Percentiles rank a stretch among this genome's conserved stretches.
Conservation (phyloP, 1,140 invertebrate genomes). For the Drosophila saltans region DNA sequence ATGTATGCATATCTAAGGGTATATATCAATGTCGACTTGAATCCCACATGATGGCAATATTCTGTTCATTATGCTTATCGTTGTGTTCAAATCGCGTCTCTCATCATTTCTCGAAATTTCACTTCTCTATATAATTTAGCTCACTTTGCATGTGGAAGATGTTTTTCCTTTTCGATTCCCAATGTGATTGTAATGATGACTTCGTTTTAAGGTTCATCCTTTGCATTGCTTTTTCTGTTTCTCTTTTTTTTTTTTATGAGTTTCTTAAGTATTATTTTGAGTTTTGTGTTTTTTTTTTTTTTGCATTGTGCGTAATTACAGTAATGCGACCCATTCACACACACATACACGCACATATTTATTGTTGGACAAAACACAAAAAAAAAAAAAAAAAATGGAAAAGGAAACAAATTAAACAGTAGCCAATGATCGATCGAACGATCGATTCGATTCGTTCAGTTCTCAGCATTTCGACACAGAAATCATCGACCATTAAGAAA, state of each 20-base stretch:
- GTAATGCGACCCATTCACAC: conserved; percentile 53
- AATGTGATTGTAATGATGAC: conserved; percentile 77
- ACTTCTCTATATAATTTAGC: conserved; percentile 67
- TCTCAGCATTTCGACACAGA: conserved; percentile 34
- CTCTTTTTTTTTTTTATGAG: conserved; percentile 60
- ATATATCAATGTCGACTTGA: neutral
- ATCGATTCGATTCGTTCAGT: conserved; percentile 45
- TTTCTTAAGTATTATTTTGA: conserved; percentile 78
- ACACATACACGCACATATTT: no score
- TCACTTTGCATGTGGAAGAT: conserved; percentile 60
- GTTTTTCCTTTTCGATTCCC: conserved; percentile 42
- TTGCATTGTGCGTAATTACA: conserved; percentile 69
- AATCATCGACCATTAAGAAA: conserved; percentile 73
- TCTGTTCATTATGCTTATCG: conserved; percentile 21
- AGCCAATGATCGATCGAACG: conserved; percentile 35
- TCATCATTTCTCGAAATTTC: conserved; percentile 33
- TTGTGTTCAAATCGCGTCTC: conserved; percentile 66
- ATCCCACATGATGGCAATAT: neutral
- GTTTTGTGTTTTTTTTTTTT: conserved; percentile 23
- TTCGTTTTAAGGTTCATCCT: conserved; percentile 58
- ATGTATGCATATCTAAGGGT: neutral
- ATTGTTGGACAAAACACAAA: conserved; percentile 22
- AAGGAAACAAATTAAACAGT: conserved; percentile 66
- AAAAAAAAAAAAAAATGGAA: conserved; percentile 32
- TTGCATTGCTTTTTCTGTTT: neutral